phyloP scores from a whole-genome alignment of 2,113 vertebrate species.

The Callopanchax toddi region DNA sequence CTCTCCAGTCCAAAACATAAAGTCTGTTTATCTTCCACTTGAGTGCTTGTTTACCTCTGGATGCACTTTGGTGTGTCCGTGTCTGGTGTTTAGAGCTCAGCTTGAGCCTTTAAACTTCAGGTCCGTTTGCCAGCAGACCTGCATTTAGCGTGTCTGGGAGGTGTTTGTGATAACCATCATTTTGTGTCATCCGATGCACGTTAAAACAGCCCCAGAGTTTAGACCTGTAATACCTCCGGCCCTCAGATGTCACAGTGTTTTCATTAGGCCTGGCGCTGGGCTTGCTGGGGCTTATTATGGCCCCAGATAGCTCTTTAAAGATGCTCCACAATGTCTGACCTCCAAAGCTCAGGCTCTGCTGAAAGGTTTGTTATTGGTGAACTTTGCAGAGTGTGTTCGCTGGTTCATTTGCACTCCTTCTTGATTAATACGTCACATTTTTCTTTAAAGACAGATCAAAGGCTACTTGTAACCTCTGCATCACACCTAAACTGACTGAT shows the following conservation, averaged over 20 bases:
- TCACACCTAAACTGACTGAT: constrained; percentile 57
- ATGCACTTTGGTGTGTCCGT: constrained; percentile 3
- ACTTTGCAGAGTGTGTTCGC: constrained; percentile 13
- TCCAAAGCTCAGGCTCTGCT: constrained; percentile 27
- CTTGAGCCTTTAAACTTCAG: constrained; percentile 25
- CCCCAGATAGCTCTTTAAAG: constrained; percentile 57
- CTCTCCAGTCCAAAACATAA: not conserved
- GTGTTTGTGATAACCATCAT: constrained; percentile 71
- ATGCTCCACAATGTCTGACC: constrained; percentile 43
- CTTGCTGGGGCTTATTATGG: constrained; percentile 54
- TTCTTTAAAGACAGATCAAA: constrained; percentile 65
- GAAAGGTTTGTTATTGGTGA: constrained; percentile 31
- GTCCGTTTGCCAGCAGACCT: constrained; percentile 36
- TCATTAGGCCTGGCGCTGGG: constrained; percentile 65
- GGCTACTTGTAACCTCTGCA: constrained; percentile 25
- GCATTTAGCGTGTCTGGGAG: constrained; percentile 59
- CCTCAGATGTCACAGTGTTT: constrained; percentile 68
- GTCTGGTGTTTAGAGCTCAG: constrained; percentile 7
- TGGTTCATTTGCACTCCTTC: constrained; percentile 15
- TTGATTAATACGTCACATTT: constrained; percentile 53
- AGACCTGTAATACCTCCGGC: constrained; percentile 60
- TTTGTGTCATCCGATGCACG: constrained; percentile 62
- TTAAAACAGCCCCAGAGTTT: constrained; percentile 61
- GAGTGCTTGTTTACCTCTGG: not conserved
- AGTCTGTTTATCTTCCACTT: not conserved